Base-by-base conservation (phyloP, 2,888 invertebrate species). In the Eristalis pertinax region DNA sequence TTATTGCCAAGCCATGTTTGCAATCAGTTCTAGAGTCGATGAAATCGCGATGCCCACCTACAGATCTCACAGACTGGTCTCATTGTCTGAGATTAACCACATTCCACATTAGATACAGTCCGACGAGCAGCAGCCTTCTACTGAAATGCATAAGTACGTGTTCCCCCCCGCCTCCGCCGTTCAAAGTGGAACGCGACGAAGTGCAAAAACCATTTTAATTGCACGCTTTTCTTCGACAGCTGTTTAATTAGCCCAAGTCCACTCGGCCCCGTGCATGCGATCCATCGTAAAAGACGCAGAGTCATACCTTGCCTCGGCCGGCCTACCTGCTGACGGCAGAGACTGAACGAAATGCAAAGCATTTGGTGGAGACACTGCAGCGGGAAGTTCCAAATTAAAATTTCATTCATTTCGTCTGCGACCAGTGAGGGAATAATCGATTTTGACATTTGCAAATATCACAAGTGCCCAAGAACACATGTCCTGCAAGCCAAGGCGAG, bases 201-300 rank as follows among this genome's bases (percentile, higher is more conserved):
- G 38, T 83, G 64, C 50, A 67, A 77, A 77, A 32, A 50, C 56
- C 70, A 83, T 77, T 77, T 83, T 83, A 83, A 83, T 83, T 73
- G 22, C 67, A 64, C 67, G 38, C 60, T 70, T 76, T 91, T 91
- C 19, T 50, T 50, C 92, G 92, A 92, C 92, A 92, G 92, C 92
- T 92, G 92, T 91, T 92, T 91, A 92, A 92, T 92, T 92, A 92
- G 92, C 91, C 91, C 91, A 92, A 92, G 72, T 73, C 60, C 65
- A 60, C 50, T 75, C 19, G 8, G 64, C 69, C 11, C 2, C 64
- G 2, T 56, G 41, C 82, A 75, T 82, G 77, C 74, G 62, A 78
- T 41, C 56, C 72, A 43, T 10, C 26, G 43, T 26, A 35, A 64
- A 60, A 68, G 56, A 26, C 2, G 75, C 35, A 10, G 56, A 74